phyloP scores from a whole-genome alignment of 2,113 vertebrate genomes.

The Pardalotus punctatus region DNA sequence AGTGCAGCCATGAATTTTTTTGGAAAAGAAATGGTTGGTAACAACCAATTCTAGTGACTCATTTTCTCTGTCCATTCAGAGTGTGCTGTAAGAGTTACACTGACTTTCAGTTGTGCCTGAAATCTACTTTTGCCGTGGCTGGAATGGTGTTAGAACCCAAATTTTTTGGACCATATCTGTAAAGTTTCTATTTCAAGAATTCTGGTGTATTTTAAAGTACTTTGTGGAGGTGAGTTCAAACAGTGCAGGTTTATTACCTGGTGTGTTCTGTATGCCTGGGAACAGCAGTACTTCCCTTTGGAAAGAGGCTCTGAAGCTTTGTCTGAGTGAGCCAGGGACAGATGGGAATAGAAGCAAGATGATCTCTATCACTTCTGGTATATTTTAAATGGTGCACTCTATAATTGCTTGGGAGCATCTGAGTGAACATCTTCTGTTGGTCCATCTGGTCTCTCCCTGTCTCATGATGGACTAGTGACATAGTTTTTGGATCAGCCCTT shows the following conservation, averaged over 20 bases:
- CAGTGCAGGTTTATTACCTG: background rate
- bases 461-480: background rate
- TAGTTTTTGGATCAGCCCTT: background rate
- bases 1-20: background rate
- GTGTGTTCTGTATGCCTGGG: background rate
- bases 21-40: background rate
- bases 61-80: background rate
- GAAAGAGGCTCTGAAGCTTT: background rate
- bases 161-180: background rate
- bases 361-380: background rate
- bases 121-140: background rate
- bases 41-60: background rate
- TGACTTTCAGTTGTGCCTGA: background rate
- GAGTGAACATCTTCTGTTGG: conserved; percentile 1
- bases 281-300: background rate
- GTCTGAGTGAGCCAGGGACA: background rate
- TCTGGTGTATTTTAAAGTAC: background rate
- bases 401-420: background rate
- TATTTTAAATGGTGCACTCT: background rate
- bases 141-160: background rate
- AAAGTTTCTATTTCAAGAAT: background rate
- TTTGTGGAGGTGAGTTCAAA: background rate
- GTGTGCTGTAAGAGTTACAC: fast-evolving
- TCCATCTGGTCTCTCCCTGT: conserved; percentile 25
- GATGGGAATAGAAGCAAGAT: background rate